Evolutionary conservation across 2,113 vertebrate species (phyloP).

Genomic region (Neotragus pygmaeus): DNA sequence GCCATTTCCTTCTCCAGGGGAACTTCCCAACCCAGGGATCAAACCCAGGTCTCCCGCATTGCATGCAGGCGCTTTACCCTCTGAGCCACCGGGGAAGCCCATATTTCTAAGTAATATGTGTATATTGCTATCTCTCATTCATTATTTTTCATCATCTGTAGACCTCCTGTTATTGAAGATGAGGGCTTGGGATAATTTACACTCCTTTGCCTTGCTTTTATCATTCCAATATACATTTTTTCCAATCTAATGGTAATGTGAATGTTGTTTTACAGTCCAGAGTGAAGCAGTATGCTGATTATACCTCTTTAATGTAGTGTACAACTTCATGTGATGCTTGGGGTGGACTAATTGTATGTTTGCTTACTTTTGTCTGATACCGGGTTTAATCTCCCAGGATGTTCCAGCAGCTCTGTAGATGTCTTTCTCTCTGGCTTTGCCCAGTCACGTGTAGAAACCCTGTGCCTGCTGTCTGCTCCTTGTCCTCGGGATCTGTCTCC

Average conservation of each 20-base stretch:
- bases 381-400: background rate
- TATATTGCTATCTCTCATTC: background rate
- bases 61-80: no score
- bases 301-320: no score
- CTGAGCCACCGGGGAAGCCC: no score
- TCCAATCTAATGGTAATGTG: background rate
- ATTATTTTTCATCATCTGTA: background rate
- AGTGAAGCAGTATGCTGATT: background rate
- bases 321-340: background rate
- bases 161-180: background rate
- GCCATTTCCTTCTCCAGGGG: no score
- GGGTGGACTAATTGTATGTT: background rate
- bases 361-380: background rate
- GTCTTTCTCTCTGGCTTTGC: background rate
- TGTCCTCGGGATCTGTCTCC: background rate
- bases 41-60: no score
- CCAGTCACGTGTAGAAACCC: background rate
- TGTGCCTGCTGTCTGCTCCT: fast-evolving
- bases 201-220: background rate
- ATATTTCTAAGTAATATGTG: background rate
- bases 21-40: no score
- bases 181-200: background rate
- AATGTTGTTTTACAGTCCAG: background rate
- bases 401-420: background rate
- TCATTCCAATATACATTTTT: background rate